Evolutionary conservation across 2,888 invertebrate species (phyloP), one percentile per base, ranked within the genome.

Genomic region (Teleiodes luculella): DNA sequence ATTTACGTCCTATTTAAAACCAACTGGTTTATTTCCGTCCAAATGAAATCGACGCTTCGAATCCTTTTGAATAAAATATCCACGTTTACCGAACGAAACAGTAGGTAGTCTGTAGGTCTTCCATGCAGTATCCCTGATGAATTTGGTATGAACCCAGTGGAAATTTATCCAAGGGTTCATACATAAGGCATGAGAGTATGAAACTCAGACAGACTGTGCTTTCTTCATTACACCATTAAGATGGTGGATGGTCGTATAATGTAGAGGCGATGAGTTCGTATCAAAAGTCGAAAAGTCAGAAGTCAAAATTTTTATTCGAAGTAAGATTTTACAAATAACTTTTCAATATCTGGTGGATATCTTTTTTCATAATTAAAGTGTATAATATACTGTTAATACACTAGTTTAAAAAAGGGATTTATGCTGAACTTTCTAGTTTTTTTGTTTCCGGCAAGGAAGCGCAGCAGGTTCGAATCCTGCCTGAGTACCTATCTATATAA

Each of bases 171-270:
- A 61, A 63, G 62, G 55, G 62, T 67, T 72, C 68, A 79, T 80
- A 80, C 74, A 80, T 81, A 77, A 80, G 66, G 63, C 69, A 83
- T 80, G 74, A 78, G 71, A 60, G 55, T 57, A 62, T 65, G 63
- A 66, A 68, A 65, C 59, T 59, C 57, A 63, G 64, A 58, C 62
- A 53, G 56, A 54, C 57, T 58, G 30, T 49, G 30, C 54, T 31
- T 52, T 53, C 54, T 58, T 57, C 53, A 54, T 60, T 57, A 48
- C 53, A 59, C 58, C 63, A 65, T 64, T 65, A 58, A 54, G 49
- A 41, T 56, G 53, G 53, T 59, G 55, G 53, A 57, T 35, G 48
- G 28, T 18, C 28, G 39, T 39, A 47, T 53, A 47, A 53, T 53
- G 20, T 20, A 41, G 13, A 47, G 28, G 47, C 35, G 33, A 35